These are phyloP conservation scores for Ptilorrhoa leucosticta DNA, from an alignment of 2,113 vertebrate genomes.

Conservation along the genomic window DNA sequence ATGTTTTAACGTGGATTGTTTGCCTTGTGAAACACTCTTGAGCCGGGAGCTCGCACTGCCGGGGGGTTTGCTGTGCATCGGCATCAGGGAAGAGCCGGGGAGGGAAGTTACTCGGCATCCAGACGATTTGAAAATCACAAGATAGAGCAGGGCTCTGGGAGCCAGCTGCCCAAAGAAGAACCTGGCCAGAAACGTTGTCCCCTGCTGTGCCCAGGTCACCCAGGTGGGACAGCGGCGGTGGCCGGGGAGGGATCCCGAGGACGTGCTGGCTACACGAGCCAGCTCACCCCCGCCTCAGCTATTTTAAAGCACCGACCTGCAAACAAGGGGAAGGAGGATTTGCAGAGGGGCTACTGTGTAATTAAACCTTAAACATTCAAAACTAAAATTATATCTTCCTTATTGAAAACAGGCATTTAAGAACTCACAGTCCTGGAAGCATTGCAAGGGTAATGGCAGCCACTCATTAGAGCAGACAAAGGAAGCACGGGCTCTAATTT, in stretches of 20 bases:
- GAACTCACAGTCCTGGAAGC: slow-evolving; percentile 45
- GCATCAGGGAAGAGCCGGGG: neutral
- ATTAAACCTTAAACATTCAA: slow-evolving; percentile 64
- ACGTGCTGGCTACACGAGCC: neutral
- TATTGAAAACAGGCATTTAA: slow-evolving; percentile 69
- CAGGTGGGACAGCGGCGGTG: rapidly evolving
- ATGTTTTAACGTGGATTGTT: neutral
- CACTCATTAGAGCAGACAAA: slow-evolving; percentile 76
- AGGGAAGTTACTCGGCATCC: neutral
- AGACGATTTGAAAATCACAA: neutral
- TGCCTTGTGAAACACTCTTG: neutral
- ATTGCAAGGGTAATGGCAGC: slow-evolving; percentile 59
- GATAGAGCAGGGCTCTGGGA: neutral
- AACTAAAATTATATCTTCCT: slow-evolving; percentile 63
- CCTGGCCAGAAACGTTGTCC: rapidly evolving
- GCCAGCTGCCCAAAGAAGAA: rapidly evolving
- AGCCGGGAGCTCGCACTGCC: rapidly evolving
- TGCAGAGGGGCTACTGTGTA: slow-evolving; percentile 46
- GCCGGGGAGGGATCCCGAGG: neutral
- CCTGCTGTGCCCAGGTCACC: neutral
- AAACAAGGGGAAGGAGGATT: slow-evolving; percentile 6
- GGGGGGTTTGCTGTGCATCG: rapidly evolving
- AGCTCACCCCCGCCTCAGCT: neutral
- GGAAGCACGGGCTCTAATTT: slow-evolving; percentile 71
- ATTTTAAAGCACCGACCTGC: neutral